Evolutionary conservation across 2,113 vertebrate species (phyloP).

Genomic region (Urocynchramus pylzowi): DNA sequence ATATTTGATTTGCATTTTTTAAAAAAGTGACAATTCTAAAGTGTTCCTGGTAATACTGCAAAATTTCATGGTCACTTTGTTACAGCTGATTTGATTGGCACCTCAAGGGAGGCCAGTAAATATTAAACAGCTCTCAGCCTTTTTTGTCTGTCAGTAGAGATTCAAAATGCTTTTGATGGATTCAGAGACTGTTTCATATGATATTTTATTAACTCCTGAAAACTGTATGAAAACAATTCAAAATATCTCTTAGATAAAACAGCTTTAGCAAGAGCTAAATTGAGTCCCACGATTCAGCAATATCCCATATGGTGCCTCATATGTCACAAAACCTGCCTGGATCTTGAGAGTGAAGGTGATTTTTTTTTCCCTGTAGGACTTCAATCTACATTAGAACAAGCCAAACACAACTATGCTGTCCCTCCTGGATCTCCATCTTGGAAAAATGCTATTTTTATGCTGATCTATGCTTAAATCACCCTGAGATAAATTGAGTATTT

Average conservation of each 20-base stretch:
- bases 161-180: slow-evolving; percentile 6
- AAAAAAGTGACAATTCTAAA: not conserved
- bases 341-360: slow-evolving; percentile 4
- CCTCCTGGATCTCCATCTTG: not conserved
- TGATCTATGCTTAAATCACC: not conserved
- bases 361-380: not conserved
- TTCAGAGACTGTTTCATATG: slow-evolving; percentile 27
- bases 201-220: slow-evolving; percentile 56
- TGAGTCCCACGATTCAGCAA: not conserved
- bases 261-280: slow-evolving; percentile 42
- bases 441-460: not conserved
- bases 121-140: not conserved
- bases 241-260: slow-evolving; percentile 44
- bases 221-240: slow-evolving; percentile 57
- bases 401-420: not conserved
- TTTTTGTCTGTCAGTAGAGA: not conserved
- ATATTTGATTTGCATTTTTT: not conserved
- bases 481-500: slow-evolving; percentile 12
- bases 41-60: not conserved
- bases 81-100: slow-evolving; percentile 25
- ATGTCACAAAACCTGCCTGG: slow-evolving; percentile 38
- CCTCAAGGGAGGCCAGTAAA: not conserved
- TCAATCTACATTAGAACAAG: not conserved
- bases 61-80: slow-evolving; percentile 24
- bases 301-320: slow-evolving; percentile 28